These are phyloP conservation scores for Machaerirhynchus nigripectus DNA, from an alignment of 2,113 vertebrate genomes.

Conservation along the genomic window DNA sequence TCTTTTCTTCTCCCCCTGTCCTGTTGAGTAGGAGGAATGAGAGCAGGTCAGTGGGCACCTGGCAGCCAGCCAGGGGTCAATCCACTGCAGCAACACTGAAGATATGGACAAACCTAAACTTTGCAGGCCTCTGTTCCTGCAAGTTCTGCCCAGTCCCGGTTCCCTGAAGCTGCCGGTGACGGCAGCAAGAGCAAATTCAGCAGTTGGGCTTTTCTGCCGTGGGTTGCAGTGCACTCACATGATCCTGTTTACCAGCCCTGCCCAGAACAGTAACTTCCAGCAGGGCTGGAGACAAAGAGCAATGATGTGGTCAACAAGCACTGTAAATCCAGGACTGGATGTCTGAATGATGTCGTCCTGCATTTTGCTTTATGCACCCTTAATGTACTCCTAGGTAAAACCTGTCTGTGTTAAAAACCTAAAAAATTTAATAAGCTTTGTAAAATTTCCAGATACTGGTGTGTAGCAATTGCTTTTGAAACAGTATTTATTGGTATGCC, in stretches of 20 bases:
- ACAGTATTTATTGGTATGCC: neutral
- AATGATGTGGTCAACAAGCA: neutral
- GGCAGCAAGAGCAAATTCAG: neutral
- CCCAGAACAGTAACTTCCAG: neutral
- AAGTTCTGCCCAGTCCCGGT: neutral
- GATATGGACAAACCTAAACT: neutral
- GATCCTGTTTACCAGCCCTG: neutral
- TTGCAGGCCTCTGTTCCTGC: rapidly evolving
- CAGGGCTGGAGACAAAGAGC: neutral
- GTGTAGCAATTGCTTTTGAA: neutral
- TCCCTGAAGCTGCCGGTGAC: neutral
- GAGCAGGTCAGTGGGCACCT: neutral
- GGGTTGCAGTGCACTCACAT: neutral
- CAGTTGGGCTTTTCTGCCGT: neutral
- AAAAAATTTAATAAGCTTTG: neutral
- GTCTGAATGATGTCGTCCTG: neutral
- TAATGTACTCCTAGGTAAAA: neutral
- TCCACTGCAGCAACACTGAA: rapidly evolving
- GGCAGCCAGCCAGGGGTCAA: neutral
- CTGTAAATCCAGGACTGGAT: neutral
- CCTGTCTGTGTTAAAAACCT: neutral
- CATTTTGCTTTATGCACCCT: neutral
- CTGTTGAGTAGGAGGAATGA: neutral
- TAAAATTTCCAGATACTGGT: neutral
- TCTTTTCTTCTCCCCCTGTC: neutral